These are phyloP conservation scores for Sebastiscus tertius DNA, from an alignment of 2,797 vertebrate species.

Conservation along the genomic window DNA sequence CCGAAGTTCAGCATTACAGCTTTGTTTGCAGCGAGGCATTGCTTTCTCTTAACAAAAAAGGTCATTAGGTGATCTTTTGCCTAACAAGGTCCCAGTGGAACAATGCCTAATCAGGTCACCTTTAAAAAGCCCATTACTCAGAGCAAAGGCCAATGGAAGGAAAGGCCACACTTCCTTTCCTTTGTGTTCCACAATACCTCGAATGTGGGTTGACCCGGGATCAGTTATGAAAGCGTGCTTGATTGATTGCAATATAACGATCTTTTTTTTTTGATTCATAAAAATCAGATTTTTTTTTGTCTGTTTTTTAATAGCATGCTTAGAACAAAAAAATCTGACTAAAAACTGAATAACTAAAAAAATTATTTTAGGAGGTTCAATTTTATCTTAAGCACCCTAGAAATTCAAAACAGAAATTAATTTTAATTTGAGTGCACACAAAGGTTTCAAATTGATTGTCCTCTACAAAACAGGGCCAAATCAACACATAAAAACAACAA, in stretches of 20 bases:
- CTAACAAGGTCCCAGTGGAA: conserved; percentile 40
- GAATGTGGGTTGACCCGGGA: not conserved
- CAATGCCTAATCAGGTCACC: conserved; percentile 34
- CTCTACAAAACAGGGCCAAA: not conserved
- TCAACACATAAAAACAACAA: not conserved
- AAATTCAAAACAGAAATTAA: not conserved
- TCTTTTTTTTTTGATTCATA: not conserved
- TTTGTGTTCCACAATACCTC: not conserved
- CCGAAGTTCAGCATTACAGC: not conserved
- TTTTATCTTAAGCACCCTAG: not conserved
- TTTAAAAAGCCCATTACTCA: conserved; percentile 37
- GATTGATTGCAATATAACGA: not conserved
- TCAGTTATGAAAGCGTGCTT: not conserved
- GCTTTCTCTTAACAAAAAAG: not conserved
- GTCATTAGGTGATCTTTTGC: conserved; percentile 33
- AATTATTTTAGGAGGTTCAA: not conserved
- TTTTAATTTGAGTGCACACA: not conserved
- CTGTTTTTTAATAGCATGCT: not conserved
- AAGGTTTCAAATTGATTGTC: not conserved
- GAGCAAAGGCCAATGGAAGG: conserved; percentile 8
- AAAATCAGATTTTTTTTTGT: not conserved
- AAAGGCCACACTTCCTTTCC: conserved; percentile 28
- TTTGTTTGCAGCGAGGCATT: not conserved
- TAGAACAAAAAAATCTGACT: not conserved
- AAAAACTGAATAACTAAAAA: too few species aligned